Evolutionary conservation across 2,888 invertebrate genomes (phyloP).

Genomic region (Ischnus inquisitorius): DNA sequence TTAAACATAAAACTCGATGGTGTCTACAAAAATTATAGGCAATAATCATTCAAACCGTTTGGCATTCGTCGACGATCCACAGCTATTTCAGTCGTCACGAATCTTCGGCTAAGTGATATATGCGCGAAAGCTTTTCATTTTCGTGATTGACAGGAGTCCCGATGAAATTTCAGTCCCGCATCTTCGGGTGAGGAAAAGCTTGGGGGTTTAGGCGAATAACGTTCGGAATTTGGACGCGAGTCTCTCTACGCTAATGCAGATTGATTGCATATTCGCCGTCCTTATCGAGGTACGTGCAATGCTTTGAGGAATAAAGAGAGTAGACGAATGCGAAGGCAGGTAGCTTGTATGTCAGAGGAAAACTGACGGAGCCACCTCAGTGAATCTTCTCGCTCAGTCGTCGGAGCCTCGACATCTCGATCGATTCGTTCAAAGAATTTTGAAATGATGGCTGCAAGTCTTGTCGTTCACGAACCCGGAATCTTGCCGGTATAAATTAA

Average conservation of each 20-base stretch:
- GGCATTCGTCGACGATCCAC: background rate
- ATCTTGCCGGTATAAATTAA: background rate
- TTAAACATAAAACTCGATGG: too few relatives aligned
- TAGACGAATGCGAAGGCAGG: background rate
- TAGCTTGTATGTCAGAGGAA: conserved; percentile 36
- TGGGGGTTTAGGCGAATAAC: conserved; percentile 35
- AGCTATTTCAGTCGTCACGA: background rate
- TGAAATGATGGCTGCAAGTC: background rate
- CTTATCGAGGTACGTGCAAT: conserved; percentile 55
- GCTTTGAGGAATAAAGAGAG: conserved; percentile 20
- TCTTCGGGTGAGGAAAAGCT: conserved; percentile 2
- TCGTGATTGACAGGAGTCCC: conserved; percentile 53
- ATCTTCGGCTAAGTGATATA: conserved; percentile 4
- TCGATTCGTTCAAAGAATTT: conserved; percentile 41
- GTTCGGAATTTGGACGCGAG: conserved; percentile 58
- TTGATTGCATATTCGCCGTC: conserved; percentile 54
- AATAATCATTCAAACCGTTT: background rate
- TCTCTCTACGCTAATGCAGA: conserved; percentile 57
- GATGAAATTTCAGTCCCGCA: conserved; percentile 59
- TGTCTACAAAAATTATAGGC: background rate
- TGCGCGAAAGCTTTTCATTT: conserved; percentile 24
- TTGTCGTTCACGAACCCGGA: background rate
- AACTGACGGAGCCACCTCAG: conserved; percentile 21
- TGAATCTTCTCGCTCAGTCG: conserved; percentile 33
- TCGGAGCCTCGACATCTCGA: conserved; percentile 31